phyloP scores from a whole-genome alignment of 2,113 vertebrate species.

The Benitochromis conjunctus region DNA sequence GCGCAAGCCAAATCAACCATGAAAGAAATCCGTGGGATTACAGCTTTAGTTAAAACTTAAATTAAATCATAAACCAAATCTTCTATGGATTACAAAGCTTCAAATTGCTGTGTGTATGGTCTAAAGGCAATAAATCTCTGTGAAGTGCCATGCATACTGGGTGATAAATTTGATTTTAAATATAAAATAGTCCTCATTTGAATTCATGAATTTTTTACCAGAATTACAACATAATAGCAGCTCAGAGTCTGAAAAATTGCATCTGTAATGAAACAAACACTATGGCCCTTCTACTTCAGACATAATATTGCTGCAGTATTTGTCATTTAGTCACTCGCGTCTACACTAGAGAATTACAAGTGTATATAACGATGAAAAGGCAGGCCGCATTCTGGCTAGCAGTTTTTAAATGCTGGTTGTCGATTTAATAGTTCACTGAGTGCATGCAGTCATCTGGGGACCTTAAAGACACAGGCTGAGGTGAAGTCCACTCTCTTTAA shows the following conservation, averaged over 20 bases:
- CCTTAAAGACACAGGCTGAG: constrained; percentile 23
- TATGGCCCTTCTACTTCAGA: neutral
- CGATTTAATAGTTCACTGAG: constrained; percentile 1
- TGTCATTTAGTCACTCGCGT: neutral
- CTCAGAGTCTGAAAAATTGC: neutral
- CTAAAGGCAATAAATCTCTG: neutral
- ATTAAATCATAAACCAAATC: neutral
- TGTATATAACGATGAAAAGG: neutral
- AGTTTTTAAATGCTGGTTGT: constrained; percentile 13
- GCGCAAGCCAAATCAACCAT: neutral
- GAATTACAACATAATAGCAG: neutral
- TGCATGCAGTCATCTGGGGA: neutral
- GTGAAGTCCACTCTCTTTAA: constrained; percentile 30
- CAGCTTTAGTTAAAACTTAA: neutral
- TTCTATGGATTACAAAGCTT: neutral
- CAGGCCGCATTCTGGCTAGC: neutral
- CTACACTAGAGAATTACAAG: neutral
- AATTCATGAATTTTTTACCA: neutral
- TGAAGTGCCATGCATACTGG: neutral
- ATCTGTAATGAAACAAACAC: constrained; percentile 3
- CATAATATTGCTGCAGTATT: neutral
- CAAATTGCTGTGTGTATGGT: neutral
- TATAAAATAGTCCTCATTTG: neutral
- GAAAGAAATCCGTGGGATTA: neutral
- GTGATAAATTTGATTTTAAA: neutral